These are phyloP conservation scores for Torymus texanus DNA, from an alignment of 2,888 invertebrate species.

Conservation along the genomic window DNA sequence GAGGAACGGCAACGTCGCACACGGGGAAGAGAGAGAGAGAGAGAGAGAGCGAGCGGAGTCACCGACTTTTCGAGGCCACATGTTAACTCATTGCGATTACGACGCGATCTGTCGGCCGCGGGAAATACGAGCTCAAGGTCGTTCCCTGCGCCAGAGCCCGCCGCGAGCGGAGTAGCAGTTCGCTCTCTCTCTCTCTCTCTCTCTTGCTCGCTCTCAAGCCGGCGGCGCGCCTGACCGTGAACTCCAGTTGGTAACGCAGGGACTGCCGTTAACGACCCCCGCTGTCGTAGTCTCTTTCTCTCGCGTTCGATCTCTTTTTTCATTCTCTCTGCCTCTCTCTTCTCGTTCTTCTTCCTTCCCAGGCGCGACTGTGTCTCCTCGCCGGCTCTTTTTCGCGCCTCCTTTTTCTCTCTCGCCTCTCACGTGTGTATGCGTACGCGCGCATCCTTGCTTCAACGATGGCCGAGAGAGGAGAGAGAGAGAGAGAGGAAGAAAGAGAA, in stretches of 20 bases:
- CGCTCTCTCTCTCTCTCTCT: not conserved
- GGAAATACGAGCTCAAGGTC: constrained; percentile 73
- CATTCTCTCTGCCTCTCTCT: constrained; percentile 12
- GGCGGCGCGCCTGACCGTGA: constrained; percentile 61
- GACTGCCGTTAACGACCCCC: constrained; percentile 58
- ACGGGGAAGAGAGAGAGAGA: constrained; percentile 4
- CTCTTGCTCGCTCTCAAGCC: not conserved
- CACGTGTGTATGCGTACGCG: too few species aligned
- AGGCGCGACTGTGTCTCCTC: too few species aligned
- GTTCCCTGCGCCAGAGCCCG: constrained; percentile 41
- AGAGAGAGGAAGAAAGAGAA: too few species aligned
- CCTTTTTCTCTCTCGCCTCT: not conserved
- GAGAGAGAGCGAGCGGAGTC: constrained; percentile 65
- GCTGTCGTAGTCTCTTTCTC: constrained; percentile 12
- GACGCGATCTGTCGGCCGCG: constrained; percentile 73
- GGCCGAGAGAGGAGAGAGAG: too few species aligned
- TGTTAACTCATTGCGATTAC: constrained; percentile 70
- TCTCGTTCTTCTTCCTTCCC: not conserved
- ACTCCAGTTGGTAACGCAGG: constrained; percentile 69
- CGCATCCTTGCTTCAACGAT: too few species aligned
- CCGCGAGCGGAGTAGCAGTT: too few species aligned
- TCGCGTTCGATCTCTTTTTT: not conserved
- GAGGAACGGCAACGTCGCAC: constrained; percentile 68
- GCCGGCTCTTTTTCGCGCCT: not conserved
- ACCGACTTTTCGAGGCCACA: constrained; percentile 75